phyloP scores from a whole-genome alignment of 2,888 invertebrate genomes.

The Periphyllus acericola region DNA sequence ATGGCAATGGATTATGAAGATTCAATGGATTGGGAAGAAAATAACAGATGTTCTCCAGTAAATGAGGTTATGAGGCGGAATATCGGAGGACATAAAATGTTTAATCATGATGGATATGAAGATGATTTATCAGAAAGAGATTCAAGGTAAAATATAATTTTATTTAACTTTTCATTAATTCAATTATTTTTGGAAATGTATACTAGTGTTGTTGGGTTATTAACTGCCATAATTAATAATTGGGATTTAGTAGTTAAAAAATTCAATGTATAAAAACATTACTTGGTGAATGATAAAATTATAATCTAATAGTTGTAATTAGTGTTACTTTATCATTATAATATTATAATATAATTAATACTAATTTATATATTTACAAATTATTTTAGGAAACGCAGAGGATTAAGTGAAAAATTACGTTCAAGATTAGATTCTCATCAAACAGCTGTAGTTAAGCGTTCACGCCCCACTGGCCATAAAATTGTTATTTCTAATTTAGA shows the following conservation, averaged over 20 bases:
- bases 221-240: not conserved
- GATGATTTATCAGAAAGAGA: conserved; percentile 41
- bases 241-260: not conserved
- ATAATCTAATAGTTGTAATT: not conserved
- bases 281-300: not conserved
- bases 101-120: conserved; percentile 42
- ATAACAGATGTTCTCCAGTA: conserved; percentile 50
- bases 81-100: conserved; percentile 36
- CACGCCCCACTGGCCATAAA: conserved; percentile 75
- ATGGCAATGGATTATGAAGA: conserved; percentile 56
- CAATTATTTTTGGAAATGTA: not conserved
- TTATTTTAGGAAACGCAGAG: conserved; percentile 39
- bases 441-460: conserved; percentile 24
- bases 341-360: not conserved
- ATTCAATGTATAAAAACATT: not conserved
- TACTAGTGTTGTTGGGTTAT: not conserved
- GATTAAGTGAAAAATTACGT: conserved; percentile 52
- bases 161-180: not conserved
- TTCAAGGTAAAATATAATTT: conserved; percentile 27
- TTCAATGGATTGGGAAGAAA: conserved; percentile 56
- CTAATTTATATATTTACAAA: not conserved
- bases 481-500: conserved; percentile 93
- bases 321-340: not conserved
- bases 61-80: conserved; percentile 24
- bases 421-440: conserved; percentile 59